Evolutionary conservation across 2,113 vertebrate species (phyloP).

Genomic region (Rissa tridactyla): DNA sequence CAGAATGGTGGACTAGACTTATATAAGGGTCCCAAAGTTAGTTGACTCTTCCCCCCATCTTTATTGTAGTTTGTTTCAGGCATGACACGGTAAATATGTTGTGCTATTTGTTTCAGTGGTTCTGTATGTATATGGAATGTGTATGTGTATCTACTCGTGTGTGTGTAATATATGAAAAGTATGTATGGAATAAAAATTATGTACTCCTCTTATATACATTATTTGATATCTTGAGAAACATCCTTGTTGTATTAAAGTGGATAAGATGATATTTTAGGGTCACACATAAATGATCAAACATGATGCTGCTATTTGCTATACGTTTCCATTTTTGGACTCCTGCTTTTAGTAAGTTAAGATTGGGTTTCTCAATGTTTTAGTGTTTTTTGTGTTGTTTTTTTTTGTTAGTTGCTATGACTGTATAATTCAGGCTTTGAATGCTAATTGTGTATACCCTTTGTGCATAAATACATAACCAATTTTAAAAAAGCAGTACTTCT

Average conservation of each 20-base stretch:
- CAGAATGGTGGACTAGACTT: neutral
- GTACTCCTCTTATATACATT: too few relatives aligned
- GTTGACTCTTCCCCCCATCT: accelerated
- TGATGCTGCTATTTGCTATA: conserved; percentile 63
- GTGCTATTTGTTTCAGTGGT: conserved; percentile 50
- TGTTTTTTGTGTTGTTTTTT: neutral
- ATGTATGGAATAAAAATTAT: neutral
- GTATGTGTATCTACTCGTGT: neutral
- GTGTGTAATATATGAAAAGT: neutral
- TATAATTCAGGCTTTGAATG: neutral
- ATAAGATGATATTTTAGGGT: conserved; percentile 70
- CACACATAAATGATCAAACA: conserved; percentile 60
- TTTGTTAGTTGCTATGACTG: conserved; percentile 15
- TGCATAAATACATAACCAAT: neutral
- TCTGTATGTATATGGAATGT: conserved; percentile 21
- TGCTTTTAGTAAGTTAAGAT: conserved; percentile 47
- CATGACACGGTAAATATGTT: conserved; percentile 35
- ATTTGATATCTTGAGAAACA: neutral
- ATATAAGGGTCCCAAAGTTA: neutral
- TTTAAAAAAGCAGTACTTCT: neutral
- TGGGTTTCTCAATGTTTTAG: conserved; percentile 7
- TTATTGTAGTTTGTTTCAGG: neutral
- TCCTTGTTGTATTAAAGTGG: conserved; percentile 66
- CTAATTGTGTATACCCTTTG: neutral
- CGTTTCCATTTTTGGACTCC: conserved; percentile 40